phyloP scores from a whole-genome alignment of 2,888 invertebrate species.

The Chymomyza caudatula region DNA sequence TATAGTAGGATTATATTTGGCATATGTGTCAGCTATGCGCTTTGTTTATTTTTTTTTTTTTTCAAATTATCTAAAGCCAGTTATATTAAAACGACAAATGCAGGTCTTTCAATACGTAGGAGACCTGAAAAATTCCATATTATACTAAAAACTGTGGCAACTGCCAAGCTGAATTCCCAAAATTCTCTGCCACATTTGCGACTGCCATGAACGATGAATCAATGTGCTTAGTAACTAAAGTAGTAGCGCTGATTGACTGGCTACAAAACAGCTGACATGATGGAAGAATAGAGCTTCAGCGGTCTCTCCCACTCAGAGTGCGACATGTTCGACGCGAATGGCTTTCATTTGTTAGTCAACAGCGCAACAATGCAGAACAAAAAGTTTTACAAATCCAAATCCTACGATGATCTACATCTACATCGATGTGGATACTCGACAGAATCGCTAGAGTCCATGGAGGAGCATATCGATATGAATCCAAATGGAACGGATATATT shows the following conservation, averaged over 20 bases:
- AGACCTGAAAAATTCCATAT: too few relatives aligned
- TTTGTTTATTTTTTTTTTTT: too few relatives aligned
- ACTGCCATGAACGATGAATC: neutral
- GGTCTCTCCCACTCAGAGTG: neutral
- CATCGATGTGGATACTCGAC: constrained; percentile 42
- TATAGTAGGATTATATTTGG: too few relatives aligned
- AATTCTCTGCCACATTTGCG: neutral
- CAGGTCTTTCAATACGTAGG: too few relatives aligned
- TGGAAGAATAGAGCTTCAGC: neutral
- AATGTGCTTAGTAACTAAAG: neutral
- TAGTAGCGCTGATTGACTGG: too few relatives aligned
- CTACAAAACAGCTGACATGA: neutral
- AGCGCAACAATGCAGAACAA: neutral
- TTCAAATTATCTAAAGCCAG: too few relatives aligned
- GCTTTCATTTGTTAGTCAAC: neutral
- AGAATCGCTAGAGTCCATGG: constrained; percentile 55
- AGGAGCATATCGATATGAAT: constrained; percentile 52
- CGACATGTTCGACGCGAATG: neutral
- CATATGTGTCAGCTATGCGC: too few relatives aligned
- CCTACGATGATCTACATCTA: constrained; percentile 43
- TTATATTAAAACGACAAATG: too few relatives aligned
- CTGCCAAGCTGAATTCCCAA: neutral
- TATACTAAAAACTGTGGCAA: neutral
- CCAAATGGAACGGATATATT: constrained; percentile 45
- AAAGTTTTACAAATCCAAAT: constrained; percentile 49